phyloP scores from a whole-genome alignment of 2,888 invertebrate species.

The Caenorhabditis panamensis region DNA sequence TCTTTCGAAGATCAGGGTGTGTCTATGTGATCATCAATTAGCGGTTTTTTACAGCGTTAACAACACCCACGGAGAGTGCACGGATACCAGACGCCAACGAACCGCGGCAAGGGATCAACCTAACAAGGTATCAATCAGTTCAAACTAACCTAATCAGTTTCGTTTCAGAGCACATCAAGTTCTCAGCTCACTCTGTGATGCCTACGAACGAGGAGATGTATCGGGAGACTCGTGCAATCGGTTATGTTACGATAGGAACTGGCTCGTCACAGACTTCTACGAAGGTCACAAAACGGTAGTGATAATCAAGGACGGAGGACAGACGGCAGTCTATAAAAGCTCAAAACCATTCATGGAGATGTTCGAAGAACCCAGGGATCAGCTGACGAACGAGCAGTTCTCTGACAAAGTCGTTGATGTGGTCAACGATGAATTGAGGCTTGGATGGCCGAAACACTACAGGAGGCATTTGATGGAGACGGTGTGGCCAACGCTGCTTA shows the following conservation, averaged over 20 bases:
- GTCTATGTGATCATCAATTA: background rate
- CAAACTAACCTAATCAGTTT: background rate
- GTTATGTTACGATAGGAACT: slow-evolving; percentile 75
- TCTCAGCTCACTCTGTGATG: slow-evolving; percentile 72
- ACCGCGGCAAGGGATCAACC: slow-evolving; percentile 57
- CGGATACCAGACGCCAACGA: slow-evolving; percentile 32
- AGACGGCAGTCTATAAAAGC: slow-evolving; percentile 78
- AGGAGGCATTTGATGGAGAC: slow-evolving; percentile 76
- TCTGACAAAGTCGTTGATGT: slow-evolving; percentile 75
- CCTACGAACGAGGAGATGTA: slow-evolving; percentile 67
- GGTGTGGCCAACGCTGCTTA: slow-evolving; percentile 76
- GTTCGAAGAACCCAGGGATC: slow-evolving; percentile 70
- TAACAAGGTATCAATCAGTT: slow-evolving; percentile 36
- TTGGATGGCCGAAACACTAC: slow-evolving; percentile 78
- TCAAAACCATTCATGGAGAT: slow-evolving; percentile 66
- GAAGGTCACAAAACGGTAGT: slow-evolving; percentile 76
- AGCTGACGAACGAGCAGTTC: slow-evolving; percentile 71
- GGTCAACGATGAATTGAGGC: slow-evolving; percentile 75
- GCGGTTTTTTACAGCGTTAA: slow-evolving; percentile 43
- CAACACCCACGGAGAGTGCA: slow-evolving; percentile 28
- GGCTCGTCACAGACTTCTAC: slow-evolving; percentile 76
- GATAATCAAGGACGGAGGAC: slow-evolving; percentile 74
- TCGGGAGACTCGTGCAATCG: slow-evolving; percentile 79
- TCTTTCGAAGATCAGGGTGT: background rate
- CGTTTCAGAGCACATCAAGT: slow-evolving; percentile 74